These are phyloP conservation scores for Paratilapia polleni DNA, from an alignment of 2,113 vertebrate genomes.

Conservation along the genomic window DNA sequence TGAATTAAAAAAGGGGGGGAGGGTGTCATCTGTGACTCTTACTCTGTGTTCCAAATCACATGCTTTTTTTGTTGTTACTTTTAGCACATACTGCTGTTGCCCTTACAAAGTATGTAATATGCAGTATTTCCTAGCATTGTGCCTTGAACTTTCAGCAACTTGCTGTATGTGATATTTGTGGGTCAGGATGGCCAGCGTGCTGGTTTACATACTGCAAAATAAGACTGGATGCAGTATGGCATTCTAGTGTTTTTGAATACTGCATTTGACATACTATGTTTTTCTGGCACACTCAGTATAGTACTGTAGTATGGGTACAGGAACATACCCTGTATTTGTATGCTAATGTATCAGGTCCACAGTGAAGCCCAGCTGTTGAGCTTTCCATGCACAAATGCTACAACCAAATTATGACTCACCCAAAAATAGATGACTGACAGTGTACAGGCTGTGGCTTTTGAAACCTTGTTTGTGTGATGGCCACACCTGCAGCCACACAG, in stretches of 20 bases:
- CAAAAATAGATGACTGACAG: conserved; percentile 25
- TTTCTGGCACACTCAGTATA: neutral
- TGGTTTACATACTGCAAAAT: neutral
- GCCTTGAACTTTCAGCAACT: neutral
- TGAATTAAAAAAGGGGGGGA: conserved; percentile 5
- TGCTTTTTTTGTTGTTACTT: no score
- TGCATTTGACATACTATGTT: neutral
- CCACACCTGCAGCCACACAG: no score
- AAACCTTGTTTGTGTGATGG: neutral
- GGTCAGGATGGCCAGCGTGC: neutral
- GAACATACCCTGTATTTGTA: neutral
- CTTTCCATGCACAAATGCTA: neutral
- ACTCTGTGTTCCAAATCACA: no score
- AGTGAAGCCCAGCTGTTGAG: conserved; percentile 8
- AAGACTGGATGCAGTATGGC: neutral
- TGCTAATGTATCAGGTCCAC: neutral
- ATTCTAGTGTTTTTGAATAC: neutral
- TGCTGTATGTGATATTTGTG: no score
- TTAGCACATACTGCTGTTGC: neutral
- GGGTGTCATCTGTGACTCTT: conserved; percentile 5
- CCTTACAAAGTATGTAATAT: neutral
- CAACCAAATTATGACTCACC: conserved; percentile 34
- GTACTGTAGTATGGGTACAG: neutral
- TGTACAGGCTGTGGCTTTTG: neutral
- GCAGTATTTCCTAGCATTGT: neutral